Evolutionary conservation across 2,888 invertebrate species (phyloP).

Genomic region (Apantesis nais): DNA sequence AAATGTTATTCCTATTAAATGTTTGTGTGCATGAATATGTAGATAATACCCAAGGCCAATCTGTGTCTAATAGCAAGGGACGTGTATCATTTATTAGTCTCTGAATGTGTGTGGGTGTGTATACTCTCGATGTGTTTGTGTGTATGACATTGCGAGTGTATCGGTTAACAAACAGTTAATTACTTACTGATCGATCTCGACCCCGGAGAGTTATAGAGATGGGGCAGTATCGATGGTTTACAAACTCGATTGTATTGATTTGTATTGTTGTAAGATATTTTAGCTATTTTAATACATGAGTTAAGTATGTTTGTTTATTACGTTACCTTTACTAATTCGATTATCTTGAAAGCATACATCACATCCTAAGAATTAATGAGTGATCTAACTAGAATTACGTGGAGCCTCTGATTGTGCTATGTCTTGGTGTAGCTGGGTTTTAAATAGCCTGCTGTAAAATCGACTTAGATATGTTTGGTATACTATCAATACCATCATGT

Average conservation of each 20-base stretch:
- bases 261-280: not conserved
- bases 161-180: conserved; percentile 79
- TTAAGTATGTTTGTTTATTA: not conserved
- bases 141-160: conserved; percentile 54
- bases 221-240: conserved; percentile 31
- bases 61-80: conserved; percentile 3
- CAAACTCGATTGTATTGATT: conserved; percentile 22
- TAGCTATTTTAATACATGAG: not conserved
- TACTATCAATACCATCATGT: no score
- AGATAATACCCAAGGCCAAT: not conserved
- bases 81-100: conserved; percentile 6
- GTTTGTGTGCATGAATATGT: not conserved
- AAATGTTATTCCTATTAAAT: not conserved
- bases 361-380: not conserved
- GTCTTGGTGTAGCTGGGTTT: no score
- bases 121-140: conserved; percentile 22
- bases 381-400: not conserved
- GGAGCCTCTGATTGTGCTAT: not conserved
- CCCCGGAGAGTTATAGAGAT: conserved; percentile 55
- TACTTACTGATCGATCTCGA: conserved; percentile 74
- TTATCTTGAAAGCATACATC: no score
- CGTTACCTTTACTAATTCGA: not conserved
- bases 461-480: no score
- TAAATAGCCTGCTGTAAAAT: no score
- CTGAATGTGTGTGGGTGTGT: conserved; percentile 14